phyloP scores from a whole-genome alignment of 2,888 invertebrate species.

The Eulithis prunata region DNA sequence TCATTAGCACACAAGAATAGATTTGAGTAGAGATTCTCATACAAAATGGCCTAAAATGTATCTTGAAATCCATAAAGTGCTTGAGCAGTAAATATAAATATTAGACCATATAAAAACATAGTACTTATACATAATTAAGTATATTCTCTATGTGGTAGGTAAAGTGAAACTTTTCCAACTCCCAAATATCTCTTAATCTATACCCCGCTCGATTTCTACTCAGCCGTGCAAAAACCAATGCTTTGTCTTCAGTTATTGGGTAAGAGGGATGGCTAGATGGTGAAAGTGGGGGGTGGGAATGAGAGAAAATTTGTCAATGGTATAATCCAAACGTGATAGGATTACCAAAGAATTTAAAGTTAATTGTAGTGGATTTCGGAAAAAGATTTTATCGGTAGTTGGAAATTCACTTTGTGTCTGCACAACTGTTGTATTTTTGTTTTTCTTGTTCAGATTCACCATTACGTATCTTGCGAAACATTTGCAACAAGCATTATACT shows the following conservation, averaged over 20 bases:
- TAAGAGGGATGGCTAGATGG: constrained; percentile 35
- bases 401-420: not conserved
- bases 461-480: no score
- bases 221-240: constrained; percentile 52
- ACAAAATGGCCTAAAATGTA: no score
- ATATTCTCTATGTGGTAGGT: no score
- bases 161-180: not conserved
- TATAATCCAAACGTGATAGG: constrained; percentile 26
- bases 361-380: constrained; percentile 2
- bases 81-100: no score
- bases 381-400: constrained; percentile 10
- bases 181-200: constrained; percentile 1
- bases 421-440: not conserved
- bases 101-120: no score
- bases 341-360: constrained; percentile 19
- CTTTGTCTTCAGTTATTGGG: constrained; percentile 50
- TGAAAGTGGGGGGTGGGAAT: not conserved
- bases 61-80: not conserved
- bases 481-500: no score
- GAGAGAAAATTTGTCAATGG: constrained; percentile 22
- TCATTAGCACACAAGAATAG: no score
- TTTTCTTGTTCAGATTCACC: not conserved
- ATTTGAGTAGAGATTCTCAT: no score
- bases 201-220: constrained; percentile 44
- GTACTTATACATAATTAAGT: not conserved